These are phyloP conservation scores for Lepidurus apus DNA, from an alignment of 1,140 invertebrate species.

Conservation along the genomic window DNA sequence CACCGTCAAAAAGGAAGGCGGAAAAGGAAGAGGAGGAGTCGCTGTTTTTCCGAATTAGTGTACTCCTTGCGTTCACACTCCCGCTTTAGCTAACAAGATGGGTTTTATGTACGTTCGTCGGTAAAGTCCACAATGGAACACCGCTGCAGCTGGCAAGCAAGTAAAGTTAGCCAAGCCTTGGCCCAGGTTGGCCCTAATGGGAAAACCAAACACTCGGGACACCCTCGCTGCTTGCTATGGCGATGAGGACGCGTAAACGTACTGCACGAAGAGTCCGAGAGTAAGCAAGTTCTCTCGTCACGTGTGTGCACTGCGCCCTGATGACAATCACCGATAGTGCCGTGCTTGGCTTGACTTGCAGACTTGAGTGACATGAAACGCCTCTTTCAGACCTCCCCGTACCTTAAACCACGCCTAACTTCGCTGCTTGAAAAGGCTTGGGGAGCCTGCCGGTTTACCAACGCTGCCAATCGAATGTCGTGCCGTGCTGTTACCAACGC, in stretches of 20 bases:
- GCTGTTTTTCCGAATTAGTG: constrained; percentile 19
- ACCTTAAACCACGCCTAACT: constrained; percentile 6
- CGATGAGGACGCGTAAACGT: constrained; percentile 17
- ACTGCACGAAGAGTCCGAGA: constrained; percentile 17
- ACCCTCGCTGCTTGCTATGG: background rate
- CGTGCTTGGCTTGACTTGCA: constrained; percentile 17
- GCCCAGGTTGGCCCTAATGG: background rate
- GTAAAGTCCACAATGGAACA: constrained; percentile 21
- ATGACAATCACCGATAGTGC: constrained; percentile 18
- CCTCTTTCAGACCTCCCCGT: constrained; percentile 20
- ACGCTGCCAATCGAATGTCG: background rate
- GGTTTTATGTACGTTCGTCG: constrained; percentile 12
- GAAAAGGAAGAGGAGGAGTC: background rate
- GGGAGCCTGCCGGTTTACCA: background rate
- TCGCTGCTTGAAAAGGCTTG: background rate
- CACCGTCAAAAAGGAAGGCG: no score
- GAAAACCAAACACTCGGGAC: constrained; percentile 13
- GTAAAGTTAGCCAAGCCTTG: constrained; percentile 8
- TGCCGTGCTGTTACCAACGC: constrained; percentile 12
- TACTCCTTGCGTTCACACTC: constrained; percentile 18
- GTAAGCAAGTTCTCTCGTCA: constrained; percentile 14
- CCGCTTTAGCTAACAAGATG: constrained; percentile 10
- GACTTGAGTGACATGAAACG: constrained; percentile 19
- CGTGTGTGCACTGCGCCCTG: constrained; percentile 20
- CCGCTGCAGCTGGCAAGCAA: constrained; percentile 16